These are phyloP conservation scores for Diadumene lineata DNA, from an alignment of 92 coral and sea anemone genomes.

Conservation along the genomic window DNA sequence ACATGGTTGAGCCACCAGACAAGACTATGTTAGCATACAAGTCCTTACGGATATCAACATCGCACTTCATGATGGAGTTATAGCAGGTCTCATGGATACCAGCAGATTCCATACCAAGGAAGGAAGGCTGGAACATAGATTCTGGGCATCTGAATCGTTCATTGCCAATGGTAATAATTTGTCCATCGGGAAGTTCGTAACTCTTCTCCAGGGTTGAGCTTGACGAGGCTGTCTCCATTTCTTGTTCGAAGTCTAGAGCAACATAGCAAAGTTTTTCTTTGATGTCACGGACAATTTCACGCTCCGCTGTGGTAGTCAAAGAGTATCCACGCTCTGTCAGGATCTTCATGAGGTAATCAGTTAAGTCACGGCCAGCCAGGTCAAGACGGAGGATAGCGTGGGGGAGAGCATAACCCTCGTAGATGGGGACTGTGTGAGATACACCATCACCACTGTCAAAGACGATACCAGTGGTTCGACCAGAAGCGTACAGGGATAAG, in stretches of 20 bases:
- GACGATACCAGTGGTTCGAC: constrained; percentile 85
- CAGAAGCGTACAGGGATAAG: constrained; percentile 80
- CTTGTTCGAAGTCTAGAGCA: constrained; percentile 73
- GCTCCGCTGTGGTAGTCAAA: constrained; percentile 67
- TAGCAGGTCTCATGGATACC: constrained; percentile 90
- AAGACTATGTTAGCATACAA: constrained; percentile 89
- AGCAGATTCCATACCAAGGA: constrained; percentile 85
- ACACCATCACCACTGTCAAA: constrained; percentile 88
- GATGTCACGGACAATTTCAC: constrained; percentile 75
- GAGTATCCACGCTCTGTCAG: constrained; percentile 96
- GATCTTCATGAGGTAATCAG: constrained; percentile 94
- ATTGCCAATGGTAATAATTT: constrained; percentile 70
- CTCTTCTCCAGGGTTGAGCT: constrained; percentile 70
- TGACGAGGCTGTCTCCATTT: constrained; percentile 69
- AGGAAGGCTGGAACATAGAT: constrained; percentile 74
- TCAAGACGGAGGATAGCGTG: constrained; percentile 93
- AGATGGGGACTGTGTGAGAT: constrained; percentile 86
- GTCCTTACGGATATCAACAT: constrained; percentile 96
- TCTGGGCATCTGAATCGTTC: constrained; percentile 87
- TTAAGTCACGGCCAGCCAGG: constrained; percentile 88
- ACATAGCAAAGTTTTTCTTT: constrained; percentile 63
- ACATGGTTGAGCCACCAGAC: constrained; percentile 97
- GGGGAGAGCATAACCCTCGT: constrained; percentile 84
- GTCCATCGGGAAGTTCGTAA: constrained; percentile 68
- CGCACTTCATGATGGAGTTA: constrained; percentile 98